A percentile compares a stretch with the other conserved stretches of the same genome.
phyloP scores from a whole-genome alignment of 2,797 vertebrate genomes.

The Pseudotriccus pelzelni region DNA sequence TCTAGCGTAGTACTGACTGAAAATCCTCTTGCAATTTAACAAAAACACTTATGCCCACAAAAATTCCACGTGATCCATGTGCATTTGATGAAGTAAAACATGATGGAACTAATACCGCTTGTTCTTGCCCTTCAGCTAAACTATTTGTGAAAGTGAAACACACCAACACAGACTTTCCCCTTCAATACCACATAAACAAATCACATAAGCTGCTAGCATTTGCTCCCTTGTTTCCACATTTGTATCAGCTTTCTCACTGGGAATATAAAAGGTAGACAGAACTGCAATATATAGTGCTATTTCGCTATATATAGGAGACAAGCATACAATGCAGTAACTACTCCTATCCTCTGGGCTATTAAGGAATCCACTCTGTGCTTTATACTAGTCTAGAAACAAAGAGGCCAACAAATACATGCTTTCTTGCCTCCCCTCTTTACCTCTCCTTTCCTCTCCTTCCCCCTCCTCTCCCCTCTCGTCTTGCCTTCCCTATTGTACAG shows the following conservation, averaged over 20 bases:
- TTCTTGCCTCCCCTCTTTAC: background rate
- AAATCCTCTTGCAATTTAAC: background rate
- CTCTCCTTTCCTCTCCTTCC: background rate
- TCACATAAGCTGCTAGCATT: background rate
- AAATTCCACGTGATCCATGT: background rate
- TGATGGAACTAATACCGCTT: background rate
- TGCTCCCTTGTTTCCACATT: background rate
- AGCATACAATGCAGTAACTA: background rate
- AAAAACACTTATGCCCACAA: background rate
- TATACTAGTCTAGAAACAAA: background rate
- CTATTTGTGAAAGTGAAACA: background rate
- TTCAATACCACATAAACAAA: background rate
- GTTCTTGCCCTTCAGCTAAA: background rate
- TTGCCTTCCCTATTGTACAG: background rate
- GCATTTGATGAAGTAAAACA: background rate
- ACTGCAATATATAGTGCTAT: background rate
- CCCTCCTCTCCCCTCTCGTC: background rate
- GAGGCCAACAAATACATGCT: background rate
- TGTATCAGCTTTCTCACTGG: background rate
- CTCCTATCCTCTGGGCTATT: background rate
- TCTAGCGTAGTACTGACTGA: background rate
- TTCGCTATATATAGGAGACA: background rate
- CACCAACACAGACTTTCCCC: background rate
- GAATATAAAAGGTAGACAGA: background rate
- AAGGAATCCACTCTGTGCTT: background rate